Conservation (phyloP, 2,797 vertebrate species). For the Phoebastria nigripes region DNA sequence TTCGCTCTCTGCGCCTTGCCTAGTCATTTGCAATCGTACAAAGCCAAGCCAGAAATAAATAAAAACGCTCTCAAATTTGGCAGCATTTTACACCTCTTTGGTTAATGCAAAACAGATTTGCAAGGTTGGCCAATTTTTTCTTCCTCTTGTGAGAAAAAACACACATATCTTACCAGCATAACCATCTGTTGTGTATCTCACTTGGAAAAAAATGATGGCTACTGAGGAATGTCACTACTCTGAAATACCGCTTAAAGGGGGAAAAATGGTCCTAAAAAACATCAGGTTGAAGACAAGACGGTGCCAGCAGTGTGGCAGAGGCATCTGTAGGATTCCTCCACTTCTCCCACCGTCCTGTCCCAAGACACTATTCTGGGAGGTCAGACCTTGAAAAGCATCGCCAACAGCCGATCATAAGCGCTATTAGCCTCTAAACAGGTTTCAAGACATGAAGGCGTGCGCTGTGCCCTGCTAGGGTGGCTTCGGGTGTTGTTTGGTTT, state of each 20-base stretch:
- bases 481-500: background rate
- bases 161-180: background rate
- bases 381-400: background rate
- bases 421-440: background rate
- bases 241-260: background rate
- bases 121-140: background rate
- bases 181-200: conserved; percentile 11
- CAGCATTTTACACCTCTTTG: background rate
- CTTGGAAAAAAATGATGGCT: background rate
- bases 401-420: rapidly evolving
- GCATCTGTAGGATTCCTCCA: background rate
- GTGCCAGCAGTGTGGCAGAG: background rate
- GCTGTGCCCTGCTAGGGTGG: background rate
- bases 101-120: conserved; percentile 9
- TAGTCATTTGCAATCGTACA: background rate
- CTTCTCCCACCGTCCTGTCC: background rate
- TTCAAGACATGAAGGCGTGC: background rate
- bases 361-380: background rate
- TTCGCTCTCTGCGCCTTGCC: background rate
- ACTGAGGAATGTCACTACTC: background rate
- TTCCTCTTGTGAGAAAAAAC: background rate
- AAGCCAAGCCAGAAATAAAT: conserved; percentile 9
- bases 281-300: background rate
- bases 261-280: background rate
- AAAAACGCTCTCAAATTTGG: conserved; percentile 3